Evolutionary conservation across 2,797 vertebrate genomes (phyloP).

Genomic region (Leuciscus waleckii): DNA sequence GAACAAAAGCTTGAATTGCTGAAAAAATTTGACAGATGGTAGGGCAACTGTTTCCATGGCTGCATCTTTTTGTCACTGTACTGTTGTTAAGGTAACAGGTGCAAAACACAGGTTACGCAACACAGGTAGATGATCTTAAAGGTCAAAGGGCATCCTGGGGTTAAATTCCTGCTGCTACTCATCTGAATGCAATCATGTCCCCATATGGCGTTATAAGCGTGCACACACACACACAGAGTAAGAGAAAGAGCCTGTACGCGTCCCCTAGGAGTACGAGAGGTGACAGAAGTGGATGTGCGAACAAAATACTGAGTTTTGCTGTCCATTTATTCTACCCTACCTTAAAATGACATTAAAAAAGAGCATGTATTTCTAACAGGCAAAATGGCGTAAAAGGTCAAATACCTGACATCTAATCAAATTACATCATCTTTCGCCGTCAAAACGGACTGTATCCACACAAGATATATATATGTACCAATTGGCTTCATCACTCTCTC

Average conservation of each 20-base stretch:
- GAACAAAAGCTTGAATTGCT: slow-evolving; percentile 4
- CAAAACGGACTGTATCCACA: no score
- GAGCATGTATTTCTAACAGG: no score
- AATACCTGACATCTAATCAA: no score
- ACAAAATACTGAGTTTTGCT: no score
- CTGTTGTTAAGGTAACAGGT: slow-evolving; percentile 46
- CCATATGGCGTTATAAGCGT: slow-evolving; percentile 10
- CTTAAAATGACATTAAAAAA: no score
- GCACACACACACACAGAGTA: background rate
- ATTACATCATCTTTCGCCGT: no score
- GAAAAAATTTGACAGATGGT: background rate
- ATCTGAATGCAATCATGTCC: background rate
- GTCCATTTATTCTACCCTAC: no score
- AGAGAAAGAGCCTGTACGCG: background rate
- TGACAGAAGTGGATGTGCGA: no score
- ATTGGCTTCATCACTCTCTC: no score
- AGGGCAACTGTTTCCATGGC: slow-evolving; percentile 3
- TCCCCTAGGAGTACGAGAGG: no score
- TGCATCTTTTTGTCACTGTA: slow-evolving; percentile 4
- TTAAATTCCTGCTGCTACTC: slow-evolving; percentile 28
- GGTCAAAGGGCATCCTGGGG: slow-evolving; percentile 13
- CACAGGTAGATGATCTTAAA: background rate
- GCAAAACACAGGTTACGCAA: background rate
- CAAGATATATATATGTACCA: no score
- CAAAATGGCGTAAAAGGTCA: no score